Evolutionary conservation across 2,797 vertebrate genomes (phyloP).

Genomic region (Podarcis siculus): DNA sequence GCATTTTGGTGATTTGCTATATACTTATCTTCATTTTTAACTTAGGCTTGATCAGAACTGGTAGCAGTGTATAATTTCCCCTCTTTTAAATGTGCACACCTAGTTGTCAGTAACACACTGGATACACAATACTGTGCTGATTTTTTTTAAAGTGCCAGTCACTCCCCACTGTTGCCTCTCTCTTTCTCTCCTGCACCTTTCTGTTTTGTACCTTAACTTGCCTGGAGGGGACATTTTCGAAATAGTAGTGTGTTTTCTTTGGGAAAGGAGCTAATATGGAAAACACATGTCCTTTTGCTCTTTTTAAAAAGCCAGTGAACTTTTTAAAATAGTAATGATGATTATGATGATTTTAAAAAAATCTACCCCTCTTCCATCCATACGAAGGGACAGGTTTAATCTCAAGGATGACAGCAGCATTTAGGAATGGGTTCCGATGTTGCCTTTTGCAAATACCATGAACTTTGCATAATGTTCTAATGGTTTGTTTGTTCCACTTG

Average conservation of each 20-base stretch:
- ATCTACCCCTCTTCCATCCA: neutral
- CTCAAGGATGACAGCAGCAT: neutral
- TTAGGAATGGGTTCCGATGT: neutral
- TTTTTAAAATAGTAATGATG: neutral
- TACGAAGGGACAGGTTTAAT: neutral
- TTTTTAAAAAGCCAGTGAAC: slow-evolving; percentile 21
- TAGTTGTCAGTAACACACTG: neutral
- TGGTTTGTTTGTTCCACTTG: slow-evolving; percentile 5
- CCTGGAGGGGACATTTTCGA: neutral
- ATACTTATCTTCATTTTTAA: neutral
- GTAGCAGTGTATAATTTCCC: neutral
- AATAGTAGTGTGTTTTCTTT: neutral
- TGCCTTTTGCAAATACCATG: neutral
- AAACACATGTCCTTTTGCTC: slow-evolving; percentile 25
- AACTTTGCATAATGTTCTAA: neutral
- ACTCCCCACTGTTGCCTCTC: neutral
- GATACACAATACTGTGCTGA: neutral
- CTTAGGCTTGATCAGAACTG: neutral
- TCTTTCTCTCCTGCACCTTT: neutral
- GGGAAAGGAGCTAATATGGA: too few relatives aligned
- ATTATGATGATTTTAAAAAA: neutral
- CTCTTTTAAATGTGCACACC: neutral
- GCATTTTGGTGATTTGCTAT: neutral
- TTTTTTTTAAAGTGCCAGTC: neutral
- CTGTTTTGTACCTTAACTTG: neutral